Evolutionary conservation across 2,797 vertebrate species (phyloP), one percentile per base, ranked within the genome.

Genomic region (Bucorvus abyssinicus): DNA sequence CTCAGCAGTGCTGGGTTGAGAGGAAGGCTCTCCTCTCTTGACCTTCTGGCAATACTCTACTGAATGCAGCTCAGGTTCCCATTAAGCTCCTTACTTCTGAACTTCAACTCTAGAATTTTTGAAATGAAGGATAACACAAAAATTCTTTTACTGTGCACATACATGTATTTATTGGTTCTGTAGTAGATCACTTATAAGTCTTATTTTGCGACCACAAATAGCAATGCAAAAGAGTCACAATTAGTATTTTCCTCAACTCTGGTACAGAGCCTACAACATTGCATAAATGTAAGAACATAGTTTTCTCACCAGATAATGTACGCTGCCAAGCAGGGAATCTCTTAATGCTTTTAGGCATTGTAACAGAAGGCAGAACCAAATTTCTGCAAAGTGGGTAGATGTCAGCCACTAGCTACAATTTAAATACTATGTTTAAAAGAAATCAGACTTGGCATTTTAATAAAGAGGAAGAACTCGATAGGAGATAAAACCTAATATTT

Each of bases 31-130:
- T 12, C 4, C 57, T 40, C 6, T 19, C 32, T 63, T 36, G 14
- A 12, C 14, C 44, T 74, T 32, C 75, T 50, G 49, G 34, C 34
- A 74, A 9, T 12, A 11, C 13, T 30, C 30, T 36, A 52, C 6
- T 18, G 55, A 84, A 45, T 23, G 8, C 29, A 92, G 38, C 23
- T 27, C 32, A 50, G 56, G 12, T 19, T 59, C 12, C 14, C 1
- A 0, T 8, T 5, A 5, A 2, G 0, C 29, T n/a, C 47, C 19
- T 49, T 22, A 24, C n/a, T 73, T 49, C 18, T 84, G 40, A 76
- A 50, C 5, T 27, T 32, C 49, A 64, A 32, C 24, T 63, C 38
- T 38, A 40, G 17, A 69, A 12, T 76, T 80, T 53, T 78, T 11
- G 68, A 88, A 87, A 90, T 44, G 2, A 71, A n/a, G 11, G 49